Conservation (phyloP, 2,113 vertebrate species). For the Leptosomus discolor region DNA sequence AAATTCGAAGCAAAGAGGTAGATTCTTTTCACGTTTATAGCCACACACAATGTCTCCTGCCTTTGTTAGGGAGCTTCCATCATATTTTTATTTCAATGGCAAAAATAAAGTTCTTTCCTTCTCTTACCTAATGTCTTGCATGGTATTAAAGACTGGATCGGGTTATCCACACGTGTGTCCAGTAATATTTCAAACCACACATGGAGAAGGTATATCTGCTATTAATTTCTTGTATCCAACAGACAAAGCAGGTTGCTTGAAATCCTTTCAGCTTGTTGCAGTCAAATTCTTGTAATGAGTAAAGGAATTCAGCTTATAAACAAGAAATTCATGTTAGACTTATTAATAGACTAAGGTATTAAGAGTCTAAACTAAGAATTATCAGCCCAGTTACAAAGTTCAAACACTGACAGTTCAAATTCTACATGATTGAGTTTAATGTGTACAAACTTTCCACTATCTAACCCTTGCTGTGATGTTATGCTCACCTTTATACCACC, state of each 20-base stretch:
- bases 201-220: neutral
- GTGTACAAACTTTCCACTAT: neutral
- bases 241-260: neutral
- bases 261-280: neutral
- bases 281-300: neutral
- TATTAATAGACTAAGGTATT: neutral
- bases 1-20: neutral
- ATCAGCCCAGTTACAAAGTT: neutral
- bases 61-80: neutral
- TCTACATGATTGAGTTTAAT: neutral
- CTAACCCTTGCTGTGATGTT: neutral
- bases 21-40: neutral
- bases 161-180: neutral
- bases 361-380: neutral
- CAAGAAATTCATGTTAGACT: neutral
- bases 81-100: neutral
- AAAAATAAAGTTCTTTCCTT: neutral
- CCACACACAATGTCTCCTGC: neutral
- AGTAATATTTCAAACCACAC: neutral
- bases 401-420: neutral
- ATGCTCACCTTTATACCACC: neutral
- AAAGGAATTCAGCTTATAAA: neutral
- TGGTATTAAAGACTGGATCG: neutral
- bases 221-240: neutral
- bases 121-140: neutral